phyloP scores from a whole-genome alignment of 2,797 vertebrate species.

The Eulemur mongoz region DNA sequence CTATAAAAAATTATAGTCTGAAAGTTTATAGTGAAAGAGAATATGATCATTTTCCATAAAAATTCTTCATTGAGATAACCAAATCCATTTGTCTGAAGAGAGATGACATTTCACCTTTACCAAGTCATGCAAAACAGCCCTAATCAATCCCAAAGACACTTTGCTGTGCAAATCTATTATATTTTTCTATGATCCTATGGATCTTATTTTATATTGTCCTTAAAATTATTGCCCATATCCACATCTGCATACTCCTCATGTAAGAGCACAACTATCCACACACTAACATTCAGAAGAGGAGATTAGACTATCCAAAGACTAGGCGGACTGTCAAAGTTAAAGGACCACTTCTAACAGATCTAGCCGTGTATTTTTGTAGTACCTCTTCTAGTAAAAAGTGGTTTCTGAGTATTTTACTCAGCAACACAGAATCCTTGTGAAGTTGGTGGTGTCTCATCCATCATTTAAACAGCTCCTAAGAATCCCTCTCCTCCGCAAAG shows the following conservation, averaged over 20 bases:
- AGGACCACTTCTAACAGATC: constrained; percentile 57
- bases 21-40: constrained; percentile 54
- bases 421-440: constrained; percentile 5
- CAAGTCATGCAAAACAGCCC: constrained; percentile 76
- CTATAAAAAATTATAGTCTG: constrained; percentile 31
- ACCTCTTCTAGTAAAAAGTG: background rate
- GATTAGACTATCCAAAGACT: constrained; percentile 58
- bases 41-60: constrained; percentile 37
- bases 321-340: constrained; percentile 74
- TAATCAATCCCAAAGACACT: constrained; percentile 82
- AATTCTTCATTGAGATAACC: constrained; percentile 8
- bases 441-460: background rate
- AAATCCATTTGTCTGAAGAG: constrained; percentile 39
- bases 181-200: constrained; percentile 80
- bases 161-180: constrained; percentile 78
- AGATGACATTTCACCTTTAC: constrained; percentile 66
- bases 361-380: background rate
- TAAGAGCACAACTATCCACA: background rate
- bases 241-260: constrained; percentile 70
- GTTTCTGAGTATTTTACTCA: constrained; percentile 3
- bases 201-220: constrained; percentile 82
- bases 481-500: background rate
- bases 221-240: constrained; percentile 82
- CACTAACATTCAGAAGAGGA: constrained; percentile 61
- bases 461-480: constrained; percentile 18